A percentile compares a stretch with the other conserved stretches of the same genome.
Evolutionary conservation across 2,797 vertebrate genomes (phyloP).

Genomic region (Huso huso): DNA sequence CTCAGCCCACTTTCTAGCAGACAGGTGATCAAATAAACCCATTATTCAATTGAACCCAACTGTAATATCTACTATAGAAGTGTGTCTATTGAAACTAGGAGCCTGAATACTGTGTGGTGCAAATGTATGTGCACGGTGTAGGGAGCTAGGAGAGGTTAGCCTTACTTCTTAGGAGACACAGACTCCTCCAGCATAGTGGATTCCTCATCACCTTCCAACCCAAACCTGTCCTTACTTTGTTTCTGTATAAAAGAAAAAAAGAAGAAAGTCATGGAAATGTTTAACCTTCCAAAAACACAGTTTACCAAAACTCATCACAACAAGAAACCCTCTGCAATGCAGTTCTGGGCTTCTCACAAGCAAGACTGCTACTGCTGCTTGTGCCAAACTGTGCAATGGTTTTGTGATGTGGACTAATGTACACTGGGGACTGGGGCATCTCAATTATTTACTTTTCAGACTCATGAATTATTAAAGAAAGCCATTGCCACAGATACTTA

Average conservation of each 20-base stretch:
- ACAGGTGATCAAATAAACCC: no score
- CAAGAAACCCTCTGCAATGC: neutral
- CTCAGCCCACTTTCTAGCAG: no score
- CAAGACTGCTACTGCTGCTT: no score
- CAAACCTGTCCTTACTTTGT: constrained; percentile 97
- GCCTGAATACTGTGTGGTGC: no score
- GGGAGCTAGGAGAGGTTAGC: constrained; percentile 5
- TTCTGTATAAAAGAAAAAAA: constrained; percentile 60
- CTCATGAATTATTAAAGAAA: no score
- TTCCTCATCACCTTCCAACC: constrained; percentile 93
- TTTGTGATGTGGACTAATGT: no score
- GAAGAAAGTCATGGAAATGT: neutral
- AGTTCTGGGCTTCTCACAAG: no score
- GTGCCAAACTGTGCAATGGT: neutral
- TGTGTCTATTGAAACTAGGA: no score
- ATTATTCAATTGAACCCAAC: no score
- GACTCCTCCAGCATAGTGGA: constrained; percentile 98
- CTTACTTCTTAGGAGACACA: constrained; percentile 93
- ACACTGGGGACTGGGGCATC: neutral
- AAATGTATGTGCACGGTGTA: neutral
- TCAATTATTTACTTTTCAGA: no score
- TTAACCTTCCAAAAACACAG: neutral
- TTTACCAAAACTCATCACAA: neutral
- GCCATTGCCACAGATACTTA: no score
- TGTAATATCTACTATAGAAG: no score